Conservation (phyloP, 2,888 invertebrate genomes). For the Eulithis testata region DNA sequence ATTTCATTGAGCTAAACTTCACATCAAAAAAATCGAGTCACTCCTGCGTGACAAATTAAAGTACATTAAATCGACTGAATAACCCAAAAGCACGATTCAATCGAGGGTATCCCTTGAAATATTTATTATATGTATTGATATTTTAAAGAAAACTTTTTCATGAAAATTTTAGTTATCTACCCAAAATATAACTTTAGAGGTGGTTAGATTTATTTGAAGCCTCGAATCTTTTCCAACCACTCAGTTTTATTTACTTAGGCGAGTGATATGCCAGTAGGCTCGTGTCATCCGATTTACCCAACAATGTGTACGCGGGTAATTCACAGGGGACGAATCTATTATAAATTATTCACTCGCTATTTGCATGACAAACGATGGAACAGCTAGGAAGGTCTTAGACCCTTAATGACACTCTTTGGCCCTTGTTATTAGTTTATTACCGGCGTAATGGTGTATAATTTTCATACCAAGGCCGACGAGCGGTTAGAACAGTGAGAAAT, state of each 20-base stretch:
- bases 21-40: too few relatives aligned
- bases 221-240: constrained; percentile 21
- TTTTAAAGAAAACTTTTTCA: too few relatives aligned
- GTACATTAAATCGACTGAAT: too few relatives aligned
- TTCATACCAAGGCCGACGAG: too few relatives aligned
- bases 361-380: constrained; percentile 79
- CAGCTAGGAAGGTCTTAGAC: constrained; percentile 71
- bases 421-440: constrained; percentile 59
- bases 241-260: constrained; percentile 40
- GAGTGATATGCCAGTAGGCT: constrained; percentile 38
- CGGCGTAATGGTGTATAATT: constrained; percentile 3
- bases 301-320: constrained; percentile 66
- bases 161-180: too few relatives aligned
- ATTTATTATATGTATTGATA: too few relatives aligned
- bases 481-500: too few relatives aligned
- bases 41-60: background rate
- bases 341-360: constrained; percentile 81
- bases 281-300: constrained; percentile 60
- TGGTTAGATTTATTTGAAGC: background rate
- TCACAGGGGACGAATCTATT: constrained; percentile 69
- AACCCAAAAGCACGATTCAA: too few relatives aligned
- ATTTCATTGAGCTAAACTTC: background rate
- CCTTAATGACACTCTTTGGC: constrained; percentile 69
- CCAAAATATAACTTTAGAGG: too few relatives aligned
- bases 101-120: too few relatives aligned